A percentile compares a stretch with the other conserved stretches of the same genome.
Conservation (phyloP, 2,888 invertebrate species). For the Euplagia quadripunctaria region DNA sequence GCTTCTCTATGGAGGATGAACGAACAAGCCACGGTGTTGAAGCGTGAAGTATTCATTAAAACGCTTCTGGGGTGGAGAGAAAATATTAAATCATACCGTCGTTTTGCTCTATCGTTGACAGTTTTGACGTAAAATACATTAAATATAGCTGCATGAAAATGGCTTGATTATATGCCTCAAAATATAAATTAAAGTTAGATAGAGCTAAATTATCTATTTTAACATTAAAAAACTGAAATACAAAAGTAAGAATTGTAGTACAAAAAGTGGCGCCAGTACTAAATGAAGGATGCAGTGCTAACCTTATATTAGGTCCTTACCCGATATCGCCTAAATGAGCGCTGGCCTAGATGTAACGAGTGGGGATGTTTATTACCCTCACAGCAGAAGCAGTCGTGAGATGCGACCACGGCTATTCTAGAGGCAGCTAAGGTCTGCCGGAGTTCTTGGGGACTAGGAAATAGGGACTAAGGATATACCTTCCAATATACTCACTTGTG, state of each 20-base stretch:
- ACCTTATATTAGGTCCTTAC: no score
- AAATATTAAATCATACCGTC: slow-evolving; percentile 32
- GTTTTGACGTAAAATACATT: slow-evolving; percentile 12
- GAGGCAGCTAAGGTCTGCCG: neutral
- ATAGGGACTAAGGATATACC: neutral
- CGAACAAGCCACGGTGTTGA: neutral
- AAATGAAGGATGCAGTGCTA: no score
- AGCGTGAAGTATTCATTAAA: slow-evolving; percentile 16
- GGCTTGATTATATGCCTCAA: no score
- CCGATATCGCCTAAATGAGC: no score
- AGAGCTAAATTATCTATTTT: no score
- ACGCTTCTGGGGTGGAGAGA: slow-evolving; percentile 3
- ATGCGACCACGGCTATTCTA: neutral
- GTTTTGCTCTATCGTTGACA: slow-evolving; percentile 18
- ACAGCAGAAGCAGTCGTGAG: neutral
- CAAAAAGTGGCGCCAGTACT: no score
- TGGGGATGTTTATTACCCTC: neutral
- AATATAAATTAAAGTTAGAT: no score
- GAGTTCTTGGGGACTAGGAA: neutral
- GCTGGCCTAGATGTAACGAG: neutral
- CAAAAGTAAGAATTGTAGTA: no score
- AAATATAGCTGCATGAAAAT: neutral
- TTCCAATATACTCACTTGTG: neutral
- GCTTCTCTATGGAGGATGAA: neutral
- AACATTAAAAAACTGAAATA: no score